Base-by-base conservation (phyloP, 2,888 invertebrate species). In the Euplexia lucipara region DNA sequence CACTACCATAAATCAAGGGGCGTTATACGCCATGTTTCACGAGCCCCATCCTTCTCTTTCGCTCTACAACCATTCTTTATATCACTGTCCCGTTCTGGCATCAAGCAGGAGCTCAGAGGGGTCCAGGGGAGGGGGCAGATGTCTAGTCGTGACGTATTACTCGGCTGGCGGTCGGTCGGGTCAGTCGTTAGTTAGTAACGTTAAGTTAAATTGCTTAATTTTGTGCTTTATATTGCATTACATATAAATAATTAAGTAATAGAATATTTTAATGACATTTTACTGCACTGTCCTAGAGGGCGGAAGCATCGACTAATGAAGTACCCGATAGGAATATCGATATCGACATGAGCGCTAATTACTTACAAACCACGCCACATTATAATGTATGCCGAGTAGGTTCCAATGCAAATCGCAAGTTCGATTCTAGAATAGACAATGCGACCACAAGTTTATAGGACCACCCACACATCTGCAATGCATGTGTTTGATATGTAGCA, bases 1-100 rank as follows among this genome's bases (percentile, higher is more conserved):
- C 91, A 92, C 91, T 91, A 91, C 89, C 88, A 95, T 95, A 95
- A 95, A 95, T 95, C 95, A 95, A 94, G 95, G 94, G 95, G 95
- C 95, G 95, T 95, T 95, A 94, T 95, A 92, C 95, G 95, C 95
- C 95, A 95, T 95, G 95, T 95, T 95, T 95, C 93, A 95, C 92
- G 89, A 91, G 91, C 86, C 88, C 86, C 81, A 84, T 86, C 88
- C 84, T 83, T 93, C 92, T 90, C 91, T 90, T 85, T 95, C 90
- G 75, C 91, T 87, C 95, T 83, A 82, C 78, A 63, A 79, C 75
- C 72, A 86, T 88, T 87, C 83, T 84, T 86, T 80, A 88, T 93
- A 83, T 78, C 81, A 86, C 86, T 85, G 86, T 93, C 92, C 86
- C 91, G 70, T 87, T 93, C 89, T 90, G 85, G 86, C 91, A 85